Percentiles rank a stretch among this genome's conserved stretches.
Conservation (phyloP, 2,113 vertebrate species). For the Strix aluco region DNA sequence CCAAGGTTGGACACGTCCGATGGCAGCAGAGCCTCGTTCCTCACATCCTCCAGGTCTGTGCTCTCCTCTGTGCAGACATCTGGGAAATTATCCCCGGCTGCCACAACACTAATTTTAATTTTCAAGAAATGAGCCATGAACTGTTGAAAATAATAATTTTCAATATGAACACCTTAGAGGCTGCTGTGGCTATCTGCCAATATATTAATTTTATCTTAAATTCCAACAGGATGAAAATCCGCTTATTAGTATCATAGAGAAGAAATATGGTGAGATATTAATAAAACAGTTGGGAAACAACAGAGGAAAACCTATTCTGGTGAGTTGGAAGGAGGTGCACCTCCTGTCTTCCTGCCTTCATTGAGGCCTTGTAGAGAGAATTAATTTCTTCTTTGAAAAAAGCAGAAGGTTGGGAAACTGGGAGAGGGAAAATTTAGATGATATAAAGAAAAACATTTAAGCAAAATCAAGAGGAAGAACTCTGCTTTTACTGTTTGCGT, state of each 20-base stretch:
- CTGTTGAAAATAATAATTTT: constrained; percentile 72
- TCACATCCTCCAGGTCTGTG: constrained; percentile 21
- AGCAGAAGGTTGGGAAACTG: background rate
- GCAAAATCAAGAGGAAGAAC: background rate
- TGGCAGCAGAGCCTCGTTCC: constrained; percentile 38
- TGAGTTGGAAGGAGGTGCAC: background rate
- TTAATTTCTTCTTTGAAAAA: background rate
- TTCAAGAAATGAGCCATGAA: constrained; percentile 76
- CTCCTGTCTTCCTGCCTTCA: background rate
- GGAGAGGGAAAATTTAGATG: background rate
- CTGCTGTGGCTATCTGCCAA: constrained; percentile 57
- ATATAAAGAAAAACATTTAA: background rate
- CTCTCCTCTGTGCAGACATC: constrained; percentile 56
- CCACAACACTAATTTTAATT: constrained; percentile 74
- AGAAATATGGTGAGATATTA: background rate
- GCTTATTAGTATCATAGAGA: background rate
- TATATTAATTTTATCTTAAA: constrained; percentile 57
- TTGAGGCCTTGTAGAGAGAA: background rate
- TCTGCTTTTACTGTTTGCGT: background rate
- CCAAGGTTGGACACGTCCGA: background rate
- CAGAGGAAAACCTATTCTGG: background rate
- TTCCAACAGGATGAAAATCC: constrained; percentile 38
- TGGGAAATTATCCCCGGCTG: constrained; percentile 67
- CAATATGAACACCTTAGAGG: constrained; percentile 63
- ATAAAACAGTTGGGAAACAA: background rate